Percentiles rank a stretch among this genome's conserved stretches.
These are phyloP conservation scores for Otolemur crassicaudatus DNA, from an alignment of 2,797 vertebrate genomes.

Conservation along the genomic window DNA sequence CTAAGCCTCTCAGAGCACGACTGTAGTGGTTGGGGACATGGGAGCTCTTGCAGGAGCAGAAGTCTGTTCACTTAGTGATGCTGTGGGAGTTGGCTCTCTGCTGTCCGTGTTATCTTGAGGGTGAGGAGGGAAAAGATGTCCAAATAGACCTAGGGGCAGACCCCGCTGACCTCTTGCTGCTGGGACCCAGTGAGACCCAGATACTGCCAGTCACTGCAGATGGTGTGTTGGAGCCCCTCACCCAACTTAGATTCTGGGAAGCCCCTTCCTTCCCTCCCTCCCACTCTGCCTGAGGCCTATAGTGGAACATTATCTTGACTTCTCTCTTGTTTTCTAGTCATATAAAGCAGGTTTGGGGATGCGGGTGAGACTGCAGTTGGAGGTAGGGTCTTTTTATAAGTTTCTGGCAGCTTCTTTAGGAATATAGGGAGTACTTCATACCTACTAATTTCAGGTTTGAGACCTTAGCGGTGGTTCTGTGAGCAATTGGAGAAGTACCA, in stretches of 20 bases:
- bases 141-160: neutral
- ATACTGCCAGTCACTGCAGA: too few species aligned
- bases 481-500: neutral
- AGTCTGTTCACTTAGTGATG: neutral
- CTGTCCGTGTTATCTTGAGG: neutral
- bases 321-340: neutral
- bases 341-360: neutral
- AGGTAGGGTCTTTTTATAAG: neutral
- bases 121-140: neutral
- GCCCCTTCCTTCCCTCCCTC: neutral
- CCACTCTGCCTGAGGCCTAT: neutral
- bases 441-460: neutral
- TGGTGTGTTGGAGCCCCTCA: neutral
- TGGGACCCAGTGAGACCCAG: neutral
- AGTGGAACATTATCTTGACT: neutral
- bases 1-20: fast-evolving
- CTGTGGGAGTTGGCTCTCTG: neutral
- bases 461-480: neutral
- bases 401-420: neutral
- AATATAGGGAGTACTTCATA: neutral
- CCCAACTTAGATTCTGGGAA: neutral
- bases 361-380: neutral
- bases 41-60: neutral
- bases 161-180: neutral
- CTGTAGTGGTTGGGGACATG: fast-evolving